Percentiles rank a stretch among this genome's conserved stretches.
Conservation (phyloP, 2,888 invertebrate genomes). For the Lithophane ornitopus region DNA sequence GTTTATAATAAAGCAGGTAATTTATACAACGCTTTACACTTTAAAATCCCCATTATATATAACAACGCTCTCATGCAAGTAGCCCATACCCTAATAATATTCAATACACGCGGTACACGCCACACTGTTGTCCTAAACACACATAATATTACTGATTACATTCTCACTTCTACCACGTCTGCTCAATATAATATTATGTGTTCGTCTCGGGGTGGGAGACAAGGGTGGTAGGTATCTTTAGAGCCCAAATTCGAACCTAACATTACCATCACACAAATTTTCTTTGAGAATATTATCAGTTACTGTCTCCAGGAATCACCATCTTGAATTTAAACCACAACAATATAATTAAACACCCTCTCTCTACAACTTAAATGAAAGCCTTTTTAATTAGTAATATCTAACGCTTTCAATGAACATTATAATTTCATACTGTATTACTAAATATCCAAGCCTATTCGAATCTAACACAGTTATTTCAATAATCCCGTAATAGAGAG, state of each 20-base stretch:
- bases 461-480: not conserved
- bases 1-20: not conserved
- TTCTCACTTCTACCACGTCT: not conserved
- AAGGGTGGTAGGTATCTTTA: not conserved
- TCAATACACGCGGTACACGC: not conserved
- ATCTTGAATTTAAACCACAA: not conserved
- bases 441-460: not conserved
- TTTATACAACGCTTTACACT: not conserved
- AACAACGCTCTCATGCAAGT: conserved; percentile 6
- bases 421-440: not conserved
- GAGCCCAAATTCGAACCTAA: not conserved
- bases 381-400: too few species aligned
- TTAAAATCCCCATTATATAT: conserved; percentile 19
- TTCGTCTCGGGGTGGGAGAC: not conserved
- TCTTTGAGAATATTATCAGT: not conserved
- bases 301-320: not conserved
- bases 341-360: not conserved
- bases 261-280: not conserved
- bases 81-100: conserved; percentile 1
- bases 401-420: not conserved
- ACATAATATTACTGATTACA: conserved; percentile 19
- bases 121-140: conserved; percentile 26
- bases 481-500: conserved; percentile 28
- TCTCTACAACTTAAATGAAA: not conserved
- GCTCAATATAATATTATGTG: not conserved